Base-by-base conservation (phyloP, 2,888 invertebrate genomes). In the Actias luna region DNA sequence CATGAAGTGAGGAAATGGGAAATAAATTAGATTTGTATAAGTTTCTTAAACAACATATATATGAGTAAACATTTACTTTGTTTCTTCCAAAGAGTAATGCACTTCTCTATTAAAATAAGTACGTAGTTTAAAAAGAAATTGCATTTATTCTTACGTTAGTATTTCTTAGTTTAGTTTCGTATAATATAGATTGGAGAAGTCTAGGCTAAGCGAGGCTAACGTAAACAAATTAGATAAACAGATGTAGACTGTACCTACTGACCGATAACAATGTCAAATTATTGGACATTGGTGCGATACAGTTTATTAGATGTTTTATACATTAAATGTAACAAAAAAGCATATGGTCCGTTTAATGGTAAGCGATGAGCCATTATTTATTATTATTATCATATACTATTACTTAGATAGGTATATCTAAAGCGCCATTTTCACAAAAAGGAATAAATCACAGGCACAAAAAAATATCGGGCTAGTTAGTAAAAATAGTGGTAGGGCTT, bases 1-100 rank as follows among this genome's bases (percentile, higher is more conserved):
- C 90, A 91, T 88, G 88, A 88, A 89, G 88, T 92, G 88, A 80
- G 91, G 87, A 89, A 92, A 92, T 92, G 90, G 92, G 86, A 92
- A 89, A 92, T 92, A 92, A 92, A 92, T 92, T 92, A 87, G 83
- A 89, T 92, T 89, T 88, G 85, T 87, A 87, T 87, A 87, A 89
- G 82, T 90, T 89, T 90, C 91, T 89, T 88, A 88, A 76, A 87
- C 82, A 80, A 80, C 60, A 59, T 65, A 66, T 65, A 73, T 67
- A 66, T 75, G 77, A 74, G 80, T 77, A 81, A 81, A 83, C 88
- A 82, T 90, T 89, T 89, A 88, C 87, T 87, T 88, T 86, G 85
- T 88, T 82, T 79, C 77, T 72, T 70, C 76, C 72, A 67, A 67
- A 78, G 71, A 83, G 85, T 84, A 85, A 82, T 77, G 80, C 74